These are phyloP conservation scores for Hirtodrosophila duncani DNA, from an alignment of 2,888 invertebrate genomes.

Conservation along the genomic window DNA sequence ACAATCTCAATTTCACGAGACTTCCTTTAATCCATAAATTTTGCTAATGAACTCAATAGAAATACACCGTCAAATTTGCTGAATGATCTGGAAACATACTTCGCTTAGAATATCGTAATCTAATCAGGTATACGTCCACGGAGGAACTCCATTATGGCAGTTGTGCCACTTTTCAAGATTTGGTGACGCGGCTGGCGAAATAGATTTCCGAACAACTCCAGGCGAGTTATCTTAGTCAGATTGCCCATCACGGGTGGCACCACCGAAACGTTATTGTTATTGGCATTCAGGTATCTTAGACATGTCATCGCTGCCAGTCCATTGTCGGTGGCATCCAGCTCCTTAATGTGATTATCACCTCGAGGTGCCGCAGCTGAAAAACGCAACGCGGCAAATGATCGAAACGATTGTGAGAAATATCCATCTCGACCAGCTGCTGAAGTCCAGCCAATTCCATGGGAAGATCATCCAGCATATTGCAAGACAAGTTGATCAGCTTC, in stretches of 20 bases:
- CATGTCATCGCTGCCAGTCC: conserved; percentile 82
- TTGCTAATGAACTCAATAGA: too few relatives aligned
- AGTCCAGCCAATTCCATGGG: conserved; percentile 85
- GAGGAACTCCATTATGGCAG: conserved; percentile 87
- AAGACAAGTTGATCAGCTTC: conserved; percentile 83
- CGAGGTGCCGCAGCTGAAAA: conserved; percentile 87
- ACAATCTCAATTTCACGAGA: too few relatives aligned
- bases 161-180: conserved; percentile 90
- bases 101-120: too few relatives aligned
- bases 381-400: conserved; percentile 83
- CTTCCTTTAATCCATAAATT: too few relatives aligned
- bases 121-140: conserved; percentile 85
- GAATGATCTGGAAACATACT: neutral
- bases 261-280: conserved; percentile 85
- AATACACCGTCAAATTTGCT: too few relatives aligned
- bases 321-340: conserved; percentile 81
- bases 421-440: conserved; percentile 84
- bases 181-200: conserved; percentile 93
- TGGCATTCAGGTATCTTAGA: conserved; percentile 83
- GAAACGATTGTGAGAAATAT: conserved; percentile 86
- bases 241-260: conserved; percentile 91
- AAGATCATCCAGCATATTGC: conserved; percentile 82
- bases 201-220: conserved; percentile 90
- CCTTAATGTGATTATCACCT: conserved; percentile 84
- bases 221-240: conserved; percentile 84